phyloP scores from a whole-genome alignment of 2,797 vertebrate genomes.

The Eulemur mongoz region DNA sequence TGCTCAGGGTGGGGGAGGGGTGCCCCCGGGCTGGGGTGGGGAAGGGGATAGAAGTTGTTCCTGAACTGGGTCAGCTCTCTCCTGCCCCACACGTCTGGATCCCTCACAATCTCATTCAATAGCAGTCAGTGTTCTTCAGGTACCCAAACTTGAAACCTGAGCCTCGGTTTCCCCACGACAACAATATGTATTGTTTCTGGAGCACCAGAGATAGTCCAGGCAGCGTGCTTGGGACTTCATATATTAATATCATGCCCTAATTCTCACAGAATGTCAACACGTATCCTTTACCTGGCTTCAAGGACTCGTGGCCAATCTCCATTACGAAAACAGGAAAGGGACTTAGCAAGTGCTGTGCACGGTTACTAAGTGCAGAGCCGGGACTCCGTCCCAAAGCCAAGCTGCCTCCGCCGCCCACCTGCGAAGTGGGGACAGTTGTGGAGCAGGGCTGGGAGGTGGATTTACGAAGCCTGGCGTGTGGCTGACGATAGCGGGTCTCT shows the following conservation, averaged over 20 bases:
- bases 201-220: neutral
- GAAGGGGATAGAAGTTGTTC: neutral
- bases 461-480: neutral
- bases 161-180: neutral
- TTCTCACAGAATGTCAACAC: neutral
- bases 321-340: neutral
- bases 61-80: neutral
- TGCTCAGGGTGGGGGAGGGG: neutral
- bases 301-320: neutral
- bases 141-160: neutral
- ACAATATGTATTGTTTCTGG: neutral
- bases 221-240: neutral
- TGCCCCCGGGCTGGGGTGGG: too few relatives aligned
- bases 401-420: neutral
- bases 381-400: neutral
- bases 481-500: too few relatives aligned
- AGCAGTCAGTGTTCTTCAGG: neutral
- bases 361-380: neutral
- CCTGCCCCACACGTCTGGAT: neutral
- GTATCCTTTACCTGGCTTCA: neutral
- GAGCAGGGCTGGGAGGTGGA: too few relatives aligned
- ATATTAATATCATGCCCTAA: too few relatives aligned
- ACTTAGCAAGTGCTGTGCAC: neutral
- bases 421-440: neutral
- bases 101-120: neutral